Evolutionary conservation across 2,113 vertebrate species (phyloP).

Genomic region (Cyrtonyx montezumae): DNA sequence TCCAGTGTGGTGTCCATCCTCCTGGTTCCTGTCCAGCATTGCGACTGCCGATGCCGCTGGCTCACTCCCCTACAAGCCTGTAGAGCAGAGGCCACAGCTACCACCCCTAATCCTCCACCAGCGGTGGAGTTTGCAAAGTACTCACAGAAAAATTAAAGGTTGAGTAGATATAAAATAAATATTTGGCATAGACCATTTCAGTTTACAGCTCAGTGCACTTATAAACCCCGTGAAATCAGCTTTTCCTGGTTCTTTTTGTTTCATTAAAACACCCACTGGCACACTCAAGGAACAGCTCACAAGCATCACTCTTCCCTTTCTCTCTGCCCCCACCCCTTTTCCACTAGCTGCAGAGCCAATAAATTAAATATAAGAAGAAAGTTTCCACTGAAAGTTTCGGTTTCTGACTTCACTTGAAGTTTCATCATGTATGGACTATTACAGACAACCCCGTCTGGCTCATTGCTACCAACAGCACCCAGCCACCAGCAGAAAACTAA

Average conservation of each 20-base stretch:
- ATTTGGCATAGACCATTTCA: not conserved
- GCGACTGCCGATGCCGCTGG: fast-evolving
- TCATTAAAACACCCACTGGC: not conserved
- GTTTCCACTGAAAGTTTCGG: constrained; percentile 47
- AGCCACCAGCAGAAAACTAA: constrained; percentile 1
- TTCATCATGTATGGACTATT: constrained; percentile 46
- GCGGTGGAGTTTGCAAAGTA: not conserved
- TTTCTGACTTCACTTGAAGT: constrained; percentile 46
- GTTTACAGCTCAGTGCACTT: not conserved
- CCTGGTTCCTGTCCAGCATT: fast-evolving
- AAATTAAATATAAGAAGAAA: constrained; percentile 44
- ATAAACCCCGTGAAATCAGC: constrained; percentile 19
- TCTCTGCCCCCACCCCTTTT: constrained; percentile 27
- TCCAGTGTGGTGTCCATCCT: not conserved
- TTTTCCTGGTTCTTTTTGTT: not conserved
- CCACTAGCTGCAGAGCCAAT: constrained; percentile 6
- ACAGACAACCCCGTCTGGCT: constrained; percentile 28
- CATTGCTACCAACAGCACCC: constrained; percentile 4
- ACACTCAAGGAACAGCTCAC: not conserved
- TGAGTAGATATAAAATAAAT: not conserved
- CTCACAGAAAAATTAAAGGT: not conserved
- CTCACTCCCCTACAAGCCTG: not conserved
- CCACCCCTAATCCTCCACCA: fast-evolving
- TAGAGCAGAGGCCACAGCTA: fast-evolving
- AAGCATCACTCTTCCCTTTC: not conserved